Evolutionary conservation across 1,140 invertebrate species (phyloP), one percentile per base, ranked within the genome.

Genomic region (Halictus rubicundus): DNA sequence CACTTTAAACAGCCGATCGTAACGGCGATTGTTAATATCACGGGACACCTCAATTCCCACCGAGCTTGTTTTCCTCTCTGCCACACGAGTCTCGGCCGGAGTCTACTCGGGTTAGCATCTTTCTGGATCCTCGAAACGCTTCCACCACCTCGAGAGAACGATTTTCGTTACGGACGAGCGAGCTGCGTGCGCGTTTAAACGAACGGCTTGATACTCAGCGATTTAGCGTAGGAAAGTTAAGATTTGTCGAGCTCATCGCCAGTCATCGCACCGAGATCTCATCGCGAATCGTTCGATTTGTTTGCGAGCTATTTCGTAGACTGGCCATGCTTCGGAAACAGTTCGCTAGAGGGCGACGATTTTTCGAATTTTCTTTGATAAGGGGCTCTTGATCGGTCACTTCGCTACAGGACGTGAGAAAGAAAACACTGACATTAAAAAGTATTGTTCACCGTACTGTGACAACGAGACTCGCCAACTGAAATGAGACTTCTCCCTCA

Each of bases 11-110:
- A 21, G 37, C 73, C 27, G 74, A 70, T 46, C 39, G 25, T 5
- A 32, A 9, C 42, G 10, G 21, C 16, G 59, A 54, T 63, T n/a
- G 23, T 46, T 23, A 65, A 79, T n/a, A 59, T 79, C 61, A 46
- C 60, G 9, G 37, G 37, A 73, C 60, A 57, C 27, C 37, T 78
- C 76, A 52, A n/a, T 46, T 79, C 69, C 49, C 69, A 46, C 42
- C 3, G 10, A 46, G 14, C 42, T 46, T 46, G 14, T 12, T 46
- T 46, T 46, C 42, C 14, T 14, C 61, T 32, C 77, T 69, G 61
- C 69, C 61, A 65, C 46, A 21, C 61, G 46, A 64, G 57, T 57
- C 54, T n/a, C 7, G 32, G n/a, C 16, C 1, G 32, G 32, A 32
- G 16, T 52, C 21, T 42, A 12, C 3, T 72, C 25, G 21, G 21